phyloP scores from a whole-genome alignment of 1,140 invertebrate genomes.

The Chrysomallon squamiferum region DNA sequence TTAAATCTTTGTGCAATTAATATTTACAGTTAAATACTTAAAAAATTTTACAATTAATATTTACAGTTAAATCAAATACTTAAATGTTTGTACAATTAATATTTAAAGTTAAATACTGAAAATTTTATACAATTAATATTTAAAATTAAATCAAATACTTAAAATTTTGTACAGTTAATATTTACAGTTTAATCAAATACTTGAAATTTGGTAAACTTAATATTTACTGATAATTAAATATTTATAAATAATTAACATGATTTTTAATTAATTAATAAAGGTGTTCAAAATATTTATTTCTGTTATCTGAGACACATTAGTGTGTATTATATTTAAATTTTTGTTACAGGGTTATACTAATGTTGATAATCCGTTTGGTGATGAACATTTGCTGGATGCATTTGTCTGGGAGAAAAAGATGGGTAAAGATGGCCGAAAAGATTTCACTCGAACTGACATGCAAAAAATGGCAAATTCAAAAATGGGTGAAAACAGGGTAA shows the following conservation, averaged over 20 bases:
- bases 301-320: too few species aligned
- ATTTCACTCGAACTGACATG: constrained; percentile 81
- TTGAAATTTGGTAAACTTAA: background rate
- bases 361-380: constrained; percentile 98
- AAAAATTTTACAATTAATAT: background rate
- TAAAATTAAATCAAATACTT: background rate
- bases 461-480: constrained; percentile 85
- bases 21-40: background rate
- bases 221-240: too few species aligned
- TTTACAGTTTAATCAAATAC: background rate
- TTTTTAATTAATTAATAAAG: too few species aligned
- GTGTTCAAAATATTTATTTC: too few species aligned
- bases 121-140: background rate
- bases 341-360: constrained; percentile 85
- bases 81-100: background rate
- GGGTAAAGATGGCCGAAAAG: constrained; percentile 89
- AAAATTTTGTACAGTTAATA: background rate
- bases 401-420: constrained; percentile 98
- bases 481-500: constrained; percentile 84
- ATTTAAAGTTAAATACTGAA: background rate
- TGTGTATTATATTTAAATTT: too few species aligned
- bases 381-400: constrained; percentile 88
- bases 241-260: background rate
- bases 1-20: background rate
- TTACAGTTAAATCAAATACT: background rate